Conservation (phyloP, 2,888 invertebrate genomes). For the Calliopum simillimum region DNA sequence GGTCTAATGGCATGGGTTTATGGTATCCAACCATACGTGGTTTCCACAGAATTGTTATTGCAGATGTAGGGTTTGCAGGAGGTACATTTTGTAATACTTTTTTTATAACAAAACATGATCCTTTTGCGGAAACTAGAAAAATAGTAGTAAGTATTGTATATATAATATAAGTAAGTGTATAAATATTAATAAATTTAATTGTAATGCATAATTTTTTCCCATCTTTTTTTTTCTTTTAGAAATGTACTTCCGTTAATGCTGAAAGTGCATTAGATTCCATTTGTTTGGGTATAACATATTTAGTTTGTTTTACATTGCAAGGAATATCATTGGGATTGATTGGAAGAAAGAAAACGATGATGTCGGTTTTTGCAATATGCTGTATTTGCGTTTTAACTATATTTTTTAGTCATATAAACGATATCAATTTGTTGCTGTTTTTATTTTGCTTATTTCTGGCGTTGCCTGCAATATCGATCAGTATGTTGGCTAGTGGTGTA, state of each 20-base stretch:
- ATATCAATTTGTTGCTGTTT: slow-evolving; percentile 33
- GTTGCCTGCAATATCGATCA: slow-evolving; percentile 46
- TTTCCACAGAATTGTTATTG: neutral
- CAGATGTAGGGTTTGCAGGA: neutral
- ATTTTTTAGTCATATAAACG: slow-evolving; percentile 18
- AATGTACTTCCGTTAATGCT: neutral
- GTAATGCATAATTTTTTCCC: too few species aligned
- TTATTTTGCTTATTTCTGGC: slow-evolving; percentile 45
- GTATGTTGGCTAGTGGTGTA: slow-evolving; percentile 49
- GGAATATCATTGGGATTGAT: slow-evolving; percentile 44
- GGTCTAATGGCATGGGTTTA: slow-evolving; percentile 51
- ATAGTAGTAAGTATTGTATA: neutral
- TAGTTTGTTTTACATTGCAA: slow-evolving; percentile 45
- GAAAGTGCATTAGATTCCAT: slow-evolving; percentile 48
- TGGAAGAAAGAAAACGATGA: slow-evolving; percentile 47
- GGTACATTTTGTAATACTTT: neutral
- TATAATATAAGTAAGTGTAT: neutral
- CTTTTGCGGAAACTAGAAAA: too few species aligned
- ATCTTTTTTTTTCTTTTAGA: neutral
- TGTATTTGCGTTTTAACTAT: slow-evolving; percentile 47
- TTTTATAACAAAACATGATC: too few species aligned
- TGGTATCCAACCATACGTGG: slow-evolving; percentile 53
- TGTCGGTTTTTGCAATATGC: slow-evolving; percentile 41
- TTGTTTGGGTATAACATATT: slow-evolving; percentile 44
- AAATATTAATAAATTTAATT: too few species aligned